Conservation (phyloP, 2,113 vertebrate species). For the Pollimyrus isidori region DNA sequence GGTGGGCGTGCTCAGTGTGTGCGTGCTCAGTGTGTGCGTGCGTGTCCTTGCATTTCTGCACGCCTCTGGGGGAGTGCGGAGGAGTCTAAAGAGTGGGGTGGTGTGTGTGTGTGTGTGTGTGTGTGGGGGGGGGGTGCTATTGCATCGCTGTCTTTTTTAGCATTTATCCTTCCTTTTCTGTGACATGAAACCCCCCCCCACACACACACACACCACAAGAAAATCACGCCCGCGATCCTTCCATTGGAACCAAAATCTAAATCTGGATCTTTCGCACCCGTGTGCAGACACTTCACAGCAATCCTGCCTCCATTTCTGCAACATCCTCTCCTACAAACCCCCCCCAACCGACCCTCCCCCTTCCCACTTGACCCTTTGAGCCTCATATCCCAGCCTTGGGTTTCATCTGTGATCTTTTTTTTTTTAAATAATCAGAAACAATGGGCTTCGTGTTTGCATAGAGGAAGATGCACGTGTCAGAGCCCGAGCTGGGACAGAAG, state of each 20-base stretch:
- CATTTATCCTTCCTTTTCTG: constrained; percentile 6
- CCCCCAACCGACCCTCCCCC: no score
- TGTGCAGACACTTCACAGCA: neutral
- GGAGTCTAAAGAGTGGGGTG: constrained; percentile 17
- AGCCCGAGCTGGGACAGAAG: neutral
- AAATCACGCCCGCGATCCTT: neutral
- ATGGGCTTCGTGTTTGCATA: neutral
- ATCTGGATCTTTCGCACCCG: neutral
- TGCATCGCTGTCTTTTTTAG: neutral
- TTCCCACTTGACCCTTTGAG: neutral
- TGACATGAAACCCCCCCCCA: constrained; percentile 1
- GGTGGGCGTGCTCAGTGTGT: constrained; percentile 31
- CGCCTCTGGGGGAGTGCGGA: constrained; percentile 29
- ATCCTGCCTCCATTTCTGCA: neutral
- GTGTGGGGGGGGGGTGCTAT: neutral
- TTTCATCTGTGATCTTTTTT: neutral
- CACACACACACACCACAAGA: neutral
- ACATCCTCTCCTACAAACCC: no score
- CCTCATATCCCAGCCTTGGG: neutral
- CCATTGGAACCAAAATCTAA: neutral
- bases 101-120: neutral
- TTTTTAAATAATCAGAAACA: neutral
- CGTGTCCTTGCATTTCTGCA: constrained; percentile 32
- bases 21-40: constrained; percentile 36
- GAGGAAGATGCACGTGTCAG: neutral